Base-by-base conservation (phyloP, 1,140 invertebrate genomes). In the Drosophila virilis region DNA sequence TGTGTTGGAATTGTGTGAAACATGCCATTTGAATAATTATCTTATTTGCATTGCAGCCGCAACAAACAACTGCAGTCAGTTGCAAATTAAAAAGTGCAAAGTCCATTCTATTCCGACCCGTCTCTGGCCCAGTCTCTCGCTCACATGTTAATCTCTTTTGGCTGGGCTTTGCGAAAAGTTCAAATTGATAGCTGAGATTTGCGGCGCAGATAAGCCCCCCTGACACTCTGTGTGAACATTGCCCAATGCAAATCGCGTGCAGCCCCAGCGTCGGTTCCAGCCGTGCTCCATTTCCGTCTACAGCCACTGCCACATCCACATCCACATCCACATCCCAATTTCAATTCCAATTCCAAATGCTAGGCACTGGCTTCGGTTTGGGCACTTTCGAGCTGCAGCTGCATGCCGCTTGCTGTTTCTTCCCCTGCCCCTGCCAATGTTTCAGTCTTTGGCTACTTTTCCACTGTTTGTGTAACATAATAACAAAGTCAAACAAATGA, bases 21-120 rank as follows among this genome's bases (percentile, higher is more conserved):
- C 90, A 91, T 91, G 90, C 90, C 86, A 91, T 91, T 91, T 91
- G 90, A 91, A 91, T 91, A 91, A 91, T 91, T 91, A 91, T 91
- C 83, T 91, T 91, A 91, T 91, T 91, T 91, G 88, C 88, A 88
- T 90, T 79, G 84, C 84, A 75, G 65, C 72, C 52, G 46, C 78
- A 68, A 69, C 71, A 65, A 65, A 79, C 78, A 86, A 74, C 75
- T 71, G 82, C 74, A 80, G 68, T 76, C 68, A 74, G 76, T 58
- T 78, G 80, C 70, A 89, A 89, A 89, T 89, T 89, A 89, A 84
- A 89, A 71, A 74, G 77, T 65, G 48, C 74, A 77, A 74, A 77
- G 74, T 77, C 70, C 74, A 64, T 9, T 35, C 15, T 22, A 22
- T 17, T 15, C 50, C 42, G 10, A 35, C 33, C 8, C 22, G 32